These are phyloP conservation scores for Elegia similella DNA, from an alignment of 2,888 invertebrate species.

Conservation along the genomic window DNA sequence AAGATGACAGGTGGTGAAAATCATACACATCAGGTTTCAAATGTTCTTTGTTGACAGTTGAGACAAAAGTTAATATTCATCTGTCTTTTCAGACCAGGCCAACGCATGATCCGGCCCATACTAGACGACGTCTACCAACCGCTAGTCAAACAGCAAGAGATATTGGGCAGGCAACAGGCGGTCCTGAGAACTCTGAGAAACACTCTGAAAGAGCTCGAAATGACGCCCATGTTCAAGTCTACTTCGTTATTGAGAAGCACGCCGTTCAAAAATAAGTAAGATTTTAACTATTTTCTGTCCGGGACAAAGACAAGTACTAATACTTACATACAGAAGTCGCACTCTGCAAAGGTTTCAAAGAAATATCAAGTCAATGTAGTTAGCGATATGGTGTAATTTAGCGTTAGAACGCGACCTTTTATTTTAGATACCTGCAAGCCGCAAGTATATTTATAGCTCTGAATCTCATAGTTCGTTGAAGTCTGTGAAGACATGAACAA, in stretches of 20 bases:
- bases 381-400: too few species aligned
- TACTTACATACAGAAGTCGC: too few species aligned
- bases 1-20: too few species aligned
- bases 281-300: constrained; percentile 6
- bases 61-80: not conserved
- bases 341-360: too few species aligned
- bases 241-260: constrained; percentile 62
- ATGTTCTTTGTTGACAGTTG: not conserved
- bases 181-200: constrained; percentile 61
- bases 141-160: constrained; percentile 87
- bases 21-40: not conserved
- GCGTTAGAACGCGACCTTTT: too few species aligned
- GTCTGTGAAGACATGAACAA: too few species aligned
- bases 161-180: constrained; percentile 82
- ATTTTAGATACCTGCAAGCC: too few species aligned
- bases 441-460: too few species aligned
- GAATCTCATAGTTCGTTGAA: too few species aligned
- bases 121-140: constrained; percentile 91
- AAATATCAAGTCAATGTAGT: too few species aligned
- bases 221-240: constrained; percentile 53
- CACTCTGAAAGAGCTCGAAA: constrained; percentile 61
- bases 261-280: constrained; percentile 59
- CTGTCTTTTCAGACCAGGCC: constrained; percentile 47
- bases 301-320: too few species aligned
- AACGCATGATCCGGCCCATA: constrained; percentile 84